phyloP scores from a whole-genome alignment of 2,113 vertebrate species.

The Eolophus roseicapilla region DNA sequence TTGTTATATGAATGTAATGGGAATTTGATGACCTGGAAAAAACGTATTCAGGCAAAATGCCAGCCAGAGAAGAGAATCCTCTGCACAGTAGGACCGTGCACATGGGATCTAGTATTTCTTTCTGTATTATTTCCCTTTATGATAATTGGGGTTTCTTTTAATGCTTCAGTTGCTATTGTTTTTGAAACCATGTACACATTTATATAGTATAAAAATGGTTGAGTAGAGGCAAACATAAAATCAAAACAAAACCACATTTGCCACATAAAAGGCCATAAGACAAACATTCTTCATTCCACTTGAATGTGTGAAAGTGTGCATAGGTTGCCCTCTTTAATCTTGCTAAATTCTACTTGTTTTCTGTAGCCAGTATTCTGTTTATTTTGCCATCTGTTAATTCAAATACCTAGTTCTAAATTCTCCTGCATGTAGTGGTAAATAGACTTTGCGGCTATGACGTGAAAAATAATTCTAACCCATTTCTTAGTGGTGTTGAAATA shows the following conservation, averaged over 20 bases:
- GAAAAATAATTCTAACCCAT: background rate
- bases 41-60: conserved; percentile 37
- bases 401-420: background rate
- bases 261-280: background rate
- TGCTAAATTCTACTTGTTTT: background rate
- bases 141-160: background rate
- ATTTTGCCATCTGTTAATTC: background rate
- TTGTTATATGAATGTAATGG: background rate
- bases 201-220: background rate
- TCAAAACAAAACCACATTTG: background rate
- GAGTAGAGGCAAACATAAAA: background rate
- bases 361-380: background rate
- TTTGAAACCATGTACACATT: background rate
- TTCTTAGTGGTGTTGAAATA: background rate
- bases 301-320: background rate
- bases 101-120: background rate
- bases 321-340: background rate
- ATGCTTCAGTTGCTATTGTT: background rate
- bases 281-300: background rate
- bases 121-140: background rate
- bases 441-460: background rate
- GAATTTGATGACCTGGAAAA: conserved; percentile 57
- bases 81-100: background rate
- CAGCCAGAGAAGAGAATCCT: conserved; percentile 22
- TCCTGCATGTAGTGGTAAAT: background rate